These are phyloP conservation scores for Tetramorium alpestre DNA, from an alignment of 1,140 invertebrate species.

Conservation along the genomic window DNA sequence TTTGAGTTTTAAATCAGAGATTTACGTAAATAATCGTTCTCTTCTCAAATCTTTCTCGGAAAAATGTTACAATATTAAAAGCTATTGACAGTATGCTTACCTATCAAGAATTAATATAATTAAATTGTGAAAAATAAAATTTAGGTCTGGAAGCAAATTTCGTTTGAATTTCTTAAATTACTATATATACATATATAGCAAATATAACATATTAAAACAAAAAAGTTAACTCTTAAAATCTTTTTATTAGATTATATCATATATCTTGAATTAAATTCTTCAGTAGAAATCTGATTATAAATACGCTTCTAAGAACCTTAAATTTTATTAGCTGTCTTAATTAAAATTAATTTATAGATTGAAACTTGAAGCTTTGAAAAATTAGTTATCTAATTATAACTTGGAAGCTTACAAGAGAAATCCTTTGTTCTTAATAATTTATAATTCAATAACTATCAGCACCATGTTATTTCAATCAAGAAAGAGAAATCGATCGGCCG, in stretches of 20 bases:
- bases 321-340: not conserved
- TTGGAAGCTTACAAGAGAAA: not conserved
- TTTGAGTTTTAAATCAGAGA: not conserved
- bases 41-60: not conserved
- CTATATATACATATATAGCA: not conserved
- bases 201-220: not conserved
- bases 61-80: not conserved
- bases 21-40: not conserved
- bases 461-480: not conserved
- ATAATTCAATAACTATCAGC: not conserved
- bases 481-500: not conserved
- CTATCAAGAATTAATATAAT: not conserved
- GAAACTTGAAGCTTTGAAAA: not conserved
- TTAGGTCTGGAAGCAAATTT: not conserved
- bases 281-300: not conserved
- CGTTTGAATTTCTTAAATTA: not conserved
- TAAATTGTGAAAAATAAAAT: not conserved
- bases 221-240: not conserved
- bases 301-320: not conserved
- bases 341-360: slow-evolving; percentile 14
- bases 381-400: slow-evolving; percentile 10
- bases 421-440: not conserved
- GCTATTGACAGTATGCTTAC: not conserved
- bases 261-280: not conserved
- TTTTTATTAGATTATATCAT: not conserved